Evolutionary conservation across 2,113 vertebrate genomes (phyloP).

Genomic region (Mungos mungo): DNA sequence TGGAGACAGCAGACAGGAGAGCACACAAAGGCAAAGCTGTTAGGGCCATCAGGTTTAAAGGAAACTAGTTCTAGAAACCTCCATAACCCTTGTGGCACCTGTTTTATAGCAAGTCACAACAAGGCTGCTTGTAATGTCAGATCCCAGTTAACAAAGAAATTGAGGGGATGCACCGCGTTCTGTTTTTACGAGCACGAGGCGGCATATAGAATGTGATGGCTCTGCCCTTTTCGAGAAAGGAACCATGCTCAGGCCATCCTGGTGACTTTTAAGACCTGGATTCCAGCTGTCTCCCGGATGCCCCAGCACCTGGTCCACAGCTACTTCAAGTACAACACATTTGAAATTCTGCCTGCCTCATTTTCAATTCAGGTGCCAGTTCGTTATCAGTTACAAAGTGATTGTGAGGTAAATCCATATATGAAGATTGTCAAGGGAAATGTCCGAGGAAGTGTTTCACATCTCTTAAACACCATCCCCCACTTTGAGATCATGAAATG

Average conservation of each 20-base stretch:
- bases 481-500: neutral
- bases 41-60: neutral
- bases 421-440: neutral
- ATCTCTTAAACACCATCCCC: neutral
- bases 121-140: neutral
- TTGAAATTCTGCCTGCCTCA: neutral
- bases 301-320: neutral
- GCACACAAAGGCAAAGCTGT: neutral
- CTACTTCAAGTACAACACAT: neutral
- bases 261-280: neutral
- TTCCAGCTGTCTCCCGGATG: neutral
- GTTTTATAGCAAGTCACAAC: neutral
- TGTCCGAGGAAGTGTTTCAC: neutral
- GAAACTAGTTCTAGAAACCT: neutral
- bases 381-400: neutral
- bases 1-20: neutral
- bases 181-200: neutral
- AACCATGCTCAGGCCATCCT: neutral
- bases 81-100: neutral
- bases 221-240: neutral
- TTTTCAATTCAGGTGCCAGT: neutral
- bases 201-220: rapidly evolving
- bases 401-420: neutral
- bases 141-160: neutral
- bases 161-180: neutral